A percentile compares a stretch with the other conserved stretches of the same genome.
phyloP scores from a whole-genome alignment of 2,113 vertebrate genomes.

The Dicerorhinus sumatrensis region DNA sequence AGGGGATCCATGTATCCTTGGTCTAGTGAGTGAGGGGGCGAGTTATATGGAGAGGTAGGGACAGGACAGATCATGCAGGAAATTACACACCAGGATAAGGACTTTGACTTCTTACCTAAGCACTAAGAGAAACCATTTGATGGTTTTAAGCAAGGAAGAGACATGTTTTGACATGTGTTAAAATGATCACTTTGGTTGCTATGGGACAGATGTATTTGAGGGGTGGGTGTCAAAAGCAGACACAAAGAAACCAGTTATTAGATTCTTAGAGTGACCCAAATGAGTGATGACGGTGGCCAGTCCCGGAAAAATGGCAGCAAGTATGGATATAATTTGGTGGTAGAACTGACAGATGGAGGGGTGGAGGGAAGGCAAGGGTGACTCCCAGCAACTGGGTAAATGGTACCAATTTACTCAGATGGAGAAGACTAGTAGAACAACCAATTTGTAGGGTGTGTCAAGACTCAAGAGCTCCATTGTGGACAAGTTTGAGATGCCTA shows the following conservation, averaged over 20 bases:
- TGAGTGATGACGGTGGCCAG: neutral
- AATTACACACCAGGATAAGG: no score
- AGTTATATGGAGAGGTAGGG: neutral
- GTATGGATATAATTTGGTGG: neutral
- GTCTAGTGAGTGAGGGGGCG: neutral
- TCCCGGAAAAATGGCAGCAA: neutral
- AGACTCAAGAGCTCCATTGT: neutral
- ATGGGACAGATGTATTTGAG: neutral
- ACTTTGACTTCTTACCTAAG: neutral
- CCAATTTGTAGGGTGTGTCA: rapidly evolving
- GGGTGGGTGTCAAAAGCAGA: neutral
- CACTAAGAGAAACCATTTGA: neutral
- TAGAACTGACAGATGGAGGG: neutral
- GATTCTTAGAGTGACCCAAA: neutral
- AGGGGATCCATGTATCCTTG: neutral
- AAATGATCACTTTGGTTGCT: neutral
- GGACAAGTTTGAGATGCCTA: neutral
- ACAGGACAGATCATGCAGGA: neutral
- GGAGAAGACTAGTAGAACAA: neutral
- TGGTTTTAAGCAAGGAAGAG: neutral
- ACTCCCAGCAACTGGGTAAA: no score
- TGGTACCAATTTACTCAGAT: neutral
- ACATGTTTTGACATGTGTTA: neutral
- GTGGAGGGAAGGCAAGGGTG: neutral
- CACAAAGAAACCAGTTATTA: neutral